These are phyloP conservation scores for Eledone cirrhosa DNA, from an alignment of 2,888 invertebrate species.

Conservation along the genomic window DNA sequence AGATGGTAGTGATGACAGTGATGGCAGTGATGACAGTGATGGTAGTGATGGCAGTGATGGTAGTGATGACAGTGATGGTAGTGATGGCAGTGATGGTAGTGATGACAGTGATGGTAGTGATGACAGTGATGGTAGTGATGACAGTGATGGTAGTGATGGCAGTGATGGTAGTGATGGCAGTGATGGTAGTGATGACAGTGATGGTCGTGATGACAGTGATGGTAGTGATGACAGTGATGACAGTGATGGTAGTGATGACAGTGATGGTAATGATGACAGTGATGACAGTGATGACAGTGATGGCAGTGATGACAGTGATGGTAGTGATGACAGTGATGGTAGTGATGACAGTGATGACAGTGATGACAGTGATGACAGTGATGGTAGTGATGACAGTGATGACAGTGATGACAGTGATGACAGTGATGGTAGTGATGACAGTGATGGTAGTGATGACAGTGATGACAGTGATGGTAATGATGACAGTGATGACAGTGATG, in stretches of 20 bases:
- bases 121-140: constrained; percentile 1
- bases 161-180: neutral
- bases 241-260: constrained; percentile 10
- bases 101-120: neutral
- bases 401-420: constrained; percentile 12
- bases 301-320: constrained; percentile 3
- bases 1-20: neutral
- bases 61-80: neutral
- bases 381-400: neutral
- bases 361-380: constrained; percentile 9
- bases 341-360: neutral
- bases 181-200: constrained; percentile 4
- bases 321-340: constrained; percentile 12
- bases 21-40: neutral
- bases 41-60: constrained; percentile 19
- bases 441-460: neutral
- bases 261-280: constrained; percentile 11
- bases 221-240: constrained; percentile 8
- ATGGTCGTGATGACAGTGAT: constrained; percentile 17
- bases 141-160: constrained; percentile 7
- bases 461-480: neutral
- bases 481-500: constrained; percentile 25
- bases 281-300: neutral
- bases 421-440: neutral
- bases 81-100: neutral